A percentile compares a stretch with the other conserved stretches of the same genome.
These are phyloP conservation scores for Fregata magnificens DNA, from an alignment of 2,113 vertebrate species.

Conservation along the genomic window DNA sequence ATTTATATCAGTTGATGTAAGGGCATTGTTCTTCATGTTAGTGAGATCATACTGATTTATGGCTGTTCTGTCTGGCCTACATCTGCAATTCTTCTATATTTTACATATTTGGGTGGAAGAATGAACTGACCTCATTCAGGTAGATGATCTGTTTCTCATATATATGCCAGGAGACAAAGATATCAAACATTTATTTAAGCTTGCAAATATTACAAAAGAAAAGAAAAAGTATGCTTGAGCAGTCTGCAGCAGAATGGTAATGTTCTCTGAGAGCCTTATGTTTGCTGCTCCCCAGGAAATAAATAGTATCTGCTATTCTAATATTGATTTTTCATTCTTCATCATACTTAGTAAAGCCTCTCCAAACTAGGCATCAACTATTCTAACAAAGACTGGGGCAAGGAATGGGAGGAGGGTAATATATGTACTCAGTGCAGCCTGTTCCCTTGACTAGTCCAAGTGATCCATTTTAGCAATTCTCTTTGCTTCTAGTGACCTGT, in stretches of 20 bases:
- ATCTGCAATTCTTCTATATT: background rate
- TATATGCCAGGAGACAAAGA: background rate
- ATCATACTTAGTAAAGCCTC: background rate
- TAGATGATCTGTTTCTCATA: background rate
- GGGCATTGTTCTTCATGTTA: background rate
- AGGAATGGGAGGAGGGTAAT: background rate
- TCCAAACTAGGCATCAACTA: background rate
- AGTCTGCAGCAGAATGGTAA: background rate
- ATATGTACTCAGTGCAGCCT: background rate
- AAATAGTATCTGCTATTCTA: background rate
- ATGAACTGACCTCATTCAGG: background rate
- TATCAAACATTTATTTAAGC: background rate
- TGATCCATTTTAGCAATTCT: background rate
- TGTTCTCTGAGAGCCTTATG: background rate
- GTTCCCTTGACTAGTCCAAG: background rate
- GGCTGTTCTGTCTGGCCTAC: background rate
- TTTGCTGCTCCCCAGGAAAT: background rate
- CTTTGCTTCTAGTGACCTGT: background rate
- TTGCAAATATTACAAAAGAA: conserved; percentile 5
- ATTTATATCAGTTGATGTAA: background rate
- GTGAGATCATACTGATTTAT: background rate
- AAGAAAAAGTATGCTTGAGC: background rate
- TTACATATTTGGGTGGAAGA: background rate
- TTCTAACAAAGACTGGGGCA: background rate
- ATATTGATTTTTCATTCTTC: conserved; percentile 9